Conservation (phyloP, 1,140 invertebrate species). For the Aporrectodea caliginosa region DNA sequence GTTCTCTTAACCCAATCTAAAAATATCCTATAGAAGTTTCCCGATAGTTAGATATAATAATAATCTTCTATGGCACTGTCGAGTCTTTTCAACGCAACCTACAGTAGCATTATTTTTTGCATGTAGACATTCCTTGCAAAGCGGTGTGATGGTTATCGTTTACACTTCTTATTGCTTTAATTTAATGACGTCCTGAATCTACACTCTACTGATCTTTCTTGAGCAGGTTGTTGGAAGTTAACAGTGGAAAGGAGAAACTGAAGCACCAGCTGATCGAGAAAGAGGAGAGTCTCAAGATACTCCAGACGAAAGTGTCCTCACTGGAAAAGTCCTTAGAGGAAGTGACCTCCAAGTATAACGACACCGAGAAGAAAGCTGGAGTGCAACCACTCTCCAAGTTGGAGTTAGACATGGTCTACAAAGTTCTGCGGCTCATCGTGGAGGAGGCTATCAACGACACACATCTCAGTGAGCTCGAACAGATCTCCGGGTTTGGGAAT, state of each 20-base stretch:
- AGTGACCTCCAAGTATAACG: background rate
- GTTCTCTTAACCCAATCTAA: no score
- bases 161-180: no score
- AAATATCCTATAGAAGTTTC: no score
- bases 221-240: conserved; percentile 44
- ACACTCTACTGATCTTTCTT: no score
- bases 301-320: conserved; percentile 42
- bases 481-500: background rate
- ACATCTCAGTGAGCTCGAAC: conserved; percentile 56
- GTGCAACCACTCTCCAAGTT: conserved; percentile 46
- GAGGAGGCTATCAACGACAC: conserved; percentile 83
- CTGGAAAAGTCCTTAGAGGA: conserved; percentile 37
- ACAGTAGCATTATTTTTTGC: no score
- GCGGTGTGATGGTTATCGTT: no score
- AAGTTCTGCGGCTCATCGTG: conserved; percentile 78
- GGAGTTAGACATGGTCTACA: conserved; percentile 74
- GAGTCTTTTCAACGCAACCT: no score
- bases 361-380: background rate
- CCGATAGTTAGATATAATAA: no score
- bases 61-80: no score
- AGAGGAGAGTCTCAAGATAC: conserved; percentile 43
- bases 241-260: conserved; percentile 44
- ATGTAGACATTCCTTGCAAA: no score
- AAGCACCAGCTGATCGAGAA: conserved; percentile 51
- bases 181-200: no score